Base-by-base conservation (phyloP, 1,140 invertebrate species). In the Brachionus sp. region DNA sequence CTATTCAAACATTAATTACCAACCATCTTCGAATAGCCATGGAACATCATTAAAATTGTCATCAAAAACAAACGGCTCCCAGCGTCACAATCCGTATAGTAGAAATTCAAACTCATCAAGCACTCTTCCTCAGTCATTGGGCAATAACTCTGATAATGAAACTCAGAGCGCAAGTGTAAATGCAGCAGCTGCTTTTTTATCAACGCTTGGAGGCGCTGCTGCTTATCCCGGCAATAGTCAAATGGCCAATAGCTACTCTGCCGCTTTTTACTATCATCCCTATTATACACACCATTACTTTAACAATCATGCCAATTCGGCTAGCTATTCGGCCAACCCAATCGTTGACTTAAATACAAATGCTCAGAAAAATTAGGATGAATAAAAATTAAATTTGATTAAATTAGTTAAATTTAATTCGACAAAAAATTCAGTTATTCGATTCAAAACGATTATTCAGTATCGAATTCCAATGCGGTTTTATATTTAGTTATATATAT, bases 181-280 rank as follows among this genome's bases (percentile, higher is more conserved):
- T 46, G 70, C 70, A 46, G 42, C 70, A 19, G 70, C 70, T 75
- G 70, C 70, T 46, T 44, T 75, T 75, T 46, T 75, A 75, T 75
- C 70, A 4, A 46, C 70, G 1, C n/a, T 75, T 3, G 42, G 70
- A 19, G 66, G 66, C 3, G 35, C 66, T 19, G 66, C 35, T 39
- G 66, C 35, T 12, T 70, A 70, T 25, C 33, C 70, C 3, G 42
- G 39, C 9, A 75, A 75, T 46, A 75, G 29, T 75, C 70, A 23
- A 25, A 25, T 75, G 33, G n/a, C 39, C 3, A 75, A 75, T 75
- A 25, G 70, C 23, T 75, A 75, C 44, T 75, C 70, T 25, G 70
- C 70, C 12, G 70, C 70, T 25, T 35, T 75, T 19, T 75, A 75
- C 39, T 75, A 75, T 75, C 70, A 75, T 46, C 70, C 70, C 0